Evolutionary conservation across 1,140 invertebrate species (phyloP).

Genomic region (Eumeta japonica): DNA sequence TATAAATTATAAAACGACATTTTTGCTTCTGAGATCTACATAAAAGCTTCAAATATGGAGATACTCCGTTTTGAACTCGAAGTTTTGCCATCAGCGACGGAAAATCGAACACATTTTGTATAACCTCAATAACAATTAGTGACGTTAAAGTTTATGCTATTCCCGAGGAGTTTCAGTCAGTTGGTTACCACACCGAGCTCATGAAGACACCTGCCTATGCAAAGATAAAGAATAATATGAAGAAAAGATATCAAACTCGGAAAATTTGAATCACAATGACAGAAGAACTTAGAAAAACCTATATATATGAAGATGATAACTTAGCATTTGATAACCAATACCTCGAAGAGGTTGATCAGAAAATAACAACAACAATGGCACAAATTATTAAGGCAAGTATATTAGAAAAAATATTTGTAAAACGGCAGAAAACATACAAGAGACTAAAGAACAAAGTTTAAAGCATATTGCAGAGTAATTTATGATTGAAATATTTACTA

Average conservation of each 20-base stretch:
- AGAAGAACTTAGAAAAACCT: background rate
- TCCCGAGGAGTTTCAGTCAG: background rate
- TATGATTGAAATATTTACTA: no score
- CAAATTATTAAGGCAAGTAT: no score
- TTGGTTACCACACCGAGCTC: background rate
- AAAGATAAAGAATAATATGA: background rate
- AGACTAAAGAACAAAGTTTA: no score
- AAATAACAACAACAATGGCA: no score
- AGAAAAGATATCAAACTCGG: background rate
- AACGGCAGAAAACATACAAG: no score
- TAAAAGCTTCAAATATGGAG: no score
- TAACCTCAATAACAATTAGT: background rate
- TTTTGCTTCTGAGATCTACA: no score
- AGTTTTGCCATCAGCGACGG: no score
- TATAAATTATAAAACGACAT: no score
- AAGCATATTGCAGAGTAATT: no score
- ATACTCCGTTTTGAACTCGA: no score
- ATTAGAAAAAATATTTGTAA: no score
- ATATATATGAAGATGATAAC: slow-evolving; percentile 1
- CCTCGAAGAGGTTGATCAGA: background rate
- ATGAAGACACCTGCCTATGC: background rate
- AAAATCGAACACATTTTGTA: background rate
- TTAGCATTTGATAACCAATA: background rate
- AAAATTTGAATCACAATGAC: background rate
- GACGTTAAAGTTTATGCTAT: background rate